Percentiles rank a stretch among this genome's conserved stretches.
These are phyloP conservation scores for Grammomys dolichurus DNA, from an alignment of 2,113 vertebrate species.

Conservation along the genomic window DNA sequence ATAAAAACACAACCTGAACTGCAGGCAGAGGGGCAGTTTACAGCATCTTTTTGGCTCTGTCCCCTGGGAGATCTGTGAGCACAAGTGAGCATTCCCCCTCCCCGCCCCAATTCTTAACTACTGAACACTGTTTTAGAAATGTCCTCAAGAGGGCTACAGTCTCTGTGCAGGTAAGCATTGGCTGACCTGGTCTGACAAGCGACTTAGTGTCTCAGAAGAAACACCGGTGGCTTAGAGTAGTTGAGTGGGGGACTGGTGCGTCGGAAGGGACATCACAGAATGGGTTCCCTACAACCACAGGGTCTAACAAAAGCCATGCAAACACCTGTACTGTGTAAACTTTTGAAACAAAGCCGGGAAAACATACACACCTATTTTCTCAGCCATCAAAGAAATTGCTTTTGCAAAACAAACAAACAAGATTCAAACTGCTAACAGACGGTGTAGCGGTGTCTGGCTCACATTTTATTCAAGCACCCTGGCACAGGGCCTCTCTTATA, in stretches of 20 bases:
- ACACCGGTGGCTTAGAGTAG: neutral
- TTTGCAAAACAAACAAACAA: constrained; percentile 39
- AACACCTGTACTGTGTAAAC: neutral
- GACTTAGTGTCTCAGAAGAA: neutral
- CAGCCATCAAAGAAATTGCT: neutral
- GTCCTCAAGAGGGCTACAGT: neutral
- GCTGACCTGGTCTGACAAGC: neutral
- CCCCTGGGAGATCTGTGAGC: neutral
- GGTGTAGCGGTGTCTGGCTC: neutral
- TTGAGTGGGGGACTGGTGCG: neutral
- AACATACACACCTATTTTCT: neutral
- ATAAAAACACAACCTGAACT: neutral
- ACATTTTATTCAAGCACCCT: neutral
- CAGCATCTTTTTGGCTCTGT: neutral
- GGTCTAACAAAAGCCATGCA: neutral
- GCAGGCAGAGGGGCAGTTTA: accelerated
- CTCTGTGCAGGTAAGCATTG: neutral
- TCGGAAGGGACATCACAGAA: neutral
- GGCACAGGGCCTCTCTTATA: neutral
- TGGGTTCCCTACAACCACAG: neutral
- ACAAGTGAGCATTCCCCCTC: too few relatives aligned
- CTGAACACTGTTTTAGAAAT: too few relatives aligned
- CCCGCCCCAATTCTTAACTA: neutral
- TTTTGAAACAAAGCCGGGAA: constrained; percentile 5
- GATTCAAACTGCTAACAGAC: neutral